Conservation (phyloP, 2,113 vertebrate species). For the Eonycteris spelaea region DNA sequence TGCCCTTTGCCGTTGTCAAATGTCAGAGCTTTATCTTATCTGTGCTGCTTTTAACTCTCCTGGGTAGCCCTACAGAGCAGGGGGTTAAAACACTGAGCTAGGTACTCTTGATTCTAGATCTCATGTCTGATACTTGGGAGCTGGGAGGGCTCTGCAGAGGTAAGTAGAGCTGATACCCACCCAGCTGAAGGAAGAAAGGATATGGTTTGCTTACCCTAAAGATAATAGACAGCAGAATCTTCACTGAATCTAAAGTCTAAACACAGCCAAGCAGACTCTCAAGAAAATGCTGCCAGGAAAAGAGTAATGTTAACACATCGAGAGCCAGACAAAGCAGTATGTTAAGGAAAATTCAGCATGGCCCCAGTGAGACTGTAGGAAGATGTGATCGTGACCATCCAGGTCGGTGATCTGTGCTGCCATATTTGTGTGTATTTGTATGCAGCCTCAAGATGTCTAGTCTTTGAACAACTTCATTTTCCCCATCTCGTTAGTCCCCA, state of each 20-base stretch:
- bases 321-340: background rate
- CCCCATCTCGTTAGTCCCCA: background rate
- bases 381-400: accelerated
- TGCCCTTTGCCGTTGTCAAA: background rate
- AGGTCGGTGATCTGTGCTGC: accelerated
- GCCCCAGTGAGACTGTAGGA: background rate
- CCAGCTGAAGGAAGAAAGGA: background rate
- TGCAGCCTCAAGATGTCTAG: background rate
- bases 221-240: background rate
- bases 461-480: background rate
- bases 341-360: background rate
- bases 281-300: background rate
- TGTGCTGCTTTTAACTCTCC: background rate
- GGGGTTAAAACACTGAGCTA: background rate
- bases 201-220: background rate
- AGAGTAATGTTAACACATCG: accelerated
- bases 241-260: background rate
- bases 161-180: background rate
- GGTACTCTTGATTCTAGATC: background rate
- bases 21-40: background rate
- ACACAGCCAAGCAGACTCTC: background rate
- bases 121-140: background rate
- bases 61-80: background rate
- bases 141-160: background rate
- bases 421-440: accelerated